Conservation (phyloP, 2,888 invertebrate species). For the Hydroisotoma schaefferi region DNA sequence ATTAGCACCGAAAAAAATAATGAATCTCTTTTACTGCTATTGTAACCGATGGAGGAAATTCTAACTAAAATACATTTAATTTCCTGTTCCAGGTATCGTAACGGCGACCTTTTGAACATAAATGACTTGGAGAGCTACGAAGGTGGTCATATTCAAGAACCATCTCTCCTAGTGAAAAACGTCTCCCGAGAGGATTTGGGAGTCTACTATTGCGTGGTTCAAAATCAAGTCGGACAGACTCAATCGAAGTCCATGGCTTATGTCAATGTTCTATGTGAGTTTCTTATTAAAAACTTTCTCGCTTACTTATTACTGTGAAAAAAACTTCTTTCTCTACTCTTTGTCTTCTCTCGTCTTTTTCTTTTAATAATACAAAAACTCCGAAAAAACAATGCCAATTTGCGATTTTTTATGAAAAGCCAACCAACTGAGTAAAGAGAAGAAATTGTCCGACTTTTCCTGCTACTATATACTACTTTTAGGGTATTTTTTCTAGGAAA, state of each 20-base stretch:
- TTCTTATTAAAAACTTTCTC: constrained; percentile 6
- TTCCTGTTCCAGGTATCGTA: constrained; percentile 49
- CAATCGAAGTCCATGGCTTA: constrained; percentile 69
- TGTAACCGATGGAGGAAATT: no score
- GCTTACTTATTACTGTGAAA: neutral
- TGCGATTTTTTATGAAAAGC: constrained; percentile 1
- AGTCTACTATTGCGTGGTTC: constrained; percentile 74
- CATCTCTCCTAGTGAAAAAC: constrained; percentile 71
- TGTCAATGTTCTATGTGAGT: constrained; percentile 80
- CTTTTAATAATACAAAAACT: neutral
- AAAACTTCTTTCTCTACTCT: neutral
- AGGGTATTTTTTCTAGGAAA: neutral
- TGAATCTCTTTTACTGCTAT: no score
- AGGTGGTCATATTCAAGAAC: constrained; percentile 71
- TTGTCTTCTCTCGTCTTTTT: neutral
- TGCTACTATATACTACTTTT: no score
- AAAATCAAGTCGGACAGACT: constrained; percentile 74
- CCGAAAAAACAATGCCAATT: constrained; percentile 16
- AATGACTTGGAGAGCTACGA: constrained; percentile 61
- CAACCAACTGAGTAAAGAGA: neutral
- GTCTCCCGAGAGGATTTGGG: constrained; percentile 71
- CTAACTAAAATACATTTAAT: neutral
- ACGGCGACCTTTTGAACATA: constrained; percentile 49
- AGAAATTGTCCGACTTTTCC: neutral
- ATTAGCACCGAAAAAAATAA: no score